phyloP scores from a whole-genome alignment of 2,797 vertebrate species.

The Coluber constrictor region DNA sequence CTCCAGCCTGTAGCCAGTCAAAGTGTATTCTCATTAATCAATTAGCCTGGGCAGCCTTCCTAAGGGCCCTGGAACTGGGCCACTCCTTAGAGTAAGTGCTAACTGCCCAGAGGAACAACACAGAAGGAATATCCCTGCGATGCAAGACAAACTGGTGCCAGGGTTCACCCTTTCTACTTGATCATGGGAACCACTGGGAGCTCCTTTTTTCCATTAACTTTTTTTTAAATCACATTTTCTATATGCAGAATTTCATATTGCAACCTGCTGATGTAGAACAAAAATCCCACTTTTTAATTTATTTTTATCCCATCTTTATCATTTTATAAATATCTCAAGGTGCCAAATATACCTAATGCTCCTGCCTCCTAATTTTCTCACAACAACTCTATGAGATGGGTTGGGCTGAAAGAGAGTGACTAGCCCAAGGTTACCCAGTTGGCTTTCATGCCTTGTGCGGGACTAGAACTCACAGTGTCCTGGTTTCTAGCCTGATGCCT shows the following conservation, averaged over 20 bases:
- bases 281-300: not conserved
- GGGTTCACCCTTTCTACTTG: not conserved
- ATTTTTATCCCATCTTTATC: not conserved
- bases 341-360: not conserved
- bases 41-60: not conserved
- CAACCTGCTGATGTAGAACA: not conserved
- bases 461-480: not conserved
- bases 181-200: not conserved
- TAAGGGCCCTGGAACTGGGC: not conserved
- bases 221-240: not conserved
- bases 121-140: not conserved
- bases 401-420: not conserved
- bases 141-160: not conserved
- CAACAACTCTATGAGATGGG: not conserved
- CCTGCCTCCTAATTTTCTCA: not conserved
- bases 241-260: not conserved
- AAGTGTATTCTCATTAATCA: not conserved
- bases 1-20: not conserved
- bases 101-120: not conserved
- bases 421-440: not conserved
- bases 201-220: not conserved
- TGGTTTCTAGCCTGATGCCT: not conserved
- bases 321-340: not conserved
- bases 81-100: not conserved
- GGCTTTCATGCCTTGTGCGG: not conserved